phyloP scores from a whole-genome alignment of 2,797 vertebrate genomes.

The Anguilla marmorata region DNA sequence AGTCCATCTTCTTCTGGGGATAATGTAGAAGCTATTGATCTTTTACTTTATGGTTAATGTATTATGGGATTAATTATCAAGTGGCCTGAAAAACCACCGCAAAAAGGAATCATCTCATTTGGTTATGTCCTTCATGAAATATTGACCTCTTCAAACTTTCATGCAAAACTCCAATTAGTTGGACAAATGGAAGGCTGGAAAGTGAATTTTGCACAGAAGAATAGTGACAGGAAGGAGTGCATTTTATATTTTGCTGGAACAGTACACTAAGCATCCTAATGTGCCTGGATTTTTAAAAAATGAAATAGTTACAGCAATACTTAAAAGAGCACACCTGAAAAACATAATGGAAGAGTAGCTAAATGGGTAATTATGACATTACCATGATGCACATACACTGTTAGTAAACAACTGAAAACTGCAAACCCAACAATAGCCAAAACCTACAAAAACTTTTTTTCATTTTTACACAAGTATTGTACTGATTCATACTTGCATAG shows the following conservation, averaged over 20 bases:
- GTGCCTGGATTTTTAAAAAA: not conserved
- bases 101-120: conserved; percentile 13
- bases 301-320: not conserved
- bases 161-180: not conserved
- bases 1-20: not conserved
- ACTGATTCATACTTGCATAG: not conserved
- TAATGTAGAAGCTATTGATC: conserved; percentile 23
- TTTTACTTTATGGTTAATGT: conserved; percentile 23
- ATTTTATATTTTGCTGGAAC: not conserved
- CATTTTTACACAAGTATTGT: not conserved
- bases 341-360: not conserved
- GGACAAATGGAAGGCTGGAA: not conserved
- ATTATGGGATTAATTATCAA: conserved; percentile 19
- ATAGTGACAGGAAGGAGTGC: not conserved
- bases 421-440: not conserved
- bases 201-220: conserved; percentile 5
- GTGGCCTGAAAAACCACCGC: conserved; percentile 2
- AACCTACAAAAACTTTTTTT: not conserved
- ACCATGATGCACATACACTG: not conserved
- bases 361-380: not conserved
- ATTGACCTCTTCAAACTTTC: conserved; percentile 11
- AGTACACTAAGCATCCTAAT: not conserved
- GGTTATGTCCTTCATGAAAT: conserved; percentile 11
- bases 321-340: not conserved
- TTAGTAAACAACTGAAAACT: not conserved